Base-by-base conservation (phyloP, 2,888 invertebrate species). In the Chymomyza procnemis region DNA sequence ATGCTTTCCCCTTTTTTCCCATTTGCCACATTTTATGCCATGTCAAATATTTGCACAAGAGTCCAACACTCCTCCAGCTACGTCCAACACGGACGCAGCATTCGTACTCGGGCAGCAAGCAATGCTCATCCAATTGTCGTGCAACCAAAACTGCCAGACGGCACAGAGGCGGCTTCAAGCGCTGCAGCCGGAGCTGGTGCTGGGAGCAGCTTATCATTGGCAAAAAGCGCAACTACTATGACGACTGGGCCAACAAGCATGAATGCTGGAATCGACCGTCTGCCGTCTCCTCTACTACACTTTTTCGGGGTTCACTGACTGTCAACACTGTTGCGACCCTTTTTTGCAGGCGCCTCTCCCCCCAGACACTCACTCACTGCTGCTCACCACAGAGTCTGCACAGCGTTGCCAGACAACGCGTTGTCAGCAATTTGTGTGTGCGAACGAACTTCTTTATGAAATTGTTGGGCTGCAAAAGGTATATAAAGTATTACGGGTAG, bases 21-120 rank as follows among this genome's bases (percentile, higher is more conserved):
- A 62, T 55, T 54, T 63, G 3, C 34, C 9, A 3, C 26, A 30
- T 56, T 56, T 56, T 22, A 22, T 65, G 72, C 70, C 77, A 77
- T 78, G 72, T 80, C 82, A 85, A 85, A 85, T 82, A 85, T 82
- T 82, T 82, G 85, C 74, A 77, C 80, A 85, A 80, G 63, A 74
- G 83, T 85, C 80, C 80, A 54, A 76, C 76, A 26, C 22, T 22
- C 22, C 26, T 14, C 34, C 34, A 41, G 12, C 34, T 41, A 41
- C 34, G 34, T 5, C n/a, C n/a, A 30, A 6, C 30, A 4, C 30
- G 3, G 3, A 30, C 30, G 4, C 30, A 30, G 34, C 34, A 41
- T 41, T 41, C 34, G 30, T 12, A 62, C 52, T 64, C 70, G n/a
- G n/a, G n/a, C n/a, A n/a, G n/a, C n/a, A n/a, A 67, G 67, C 70